Evolutionary conservation across 2,113 vertebrate species (phyloP).

Genomic region (Serilophus lunatus): DNA sequence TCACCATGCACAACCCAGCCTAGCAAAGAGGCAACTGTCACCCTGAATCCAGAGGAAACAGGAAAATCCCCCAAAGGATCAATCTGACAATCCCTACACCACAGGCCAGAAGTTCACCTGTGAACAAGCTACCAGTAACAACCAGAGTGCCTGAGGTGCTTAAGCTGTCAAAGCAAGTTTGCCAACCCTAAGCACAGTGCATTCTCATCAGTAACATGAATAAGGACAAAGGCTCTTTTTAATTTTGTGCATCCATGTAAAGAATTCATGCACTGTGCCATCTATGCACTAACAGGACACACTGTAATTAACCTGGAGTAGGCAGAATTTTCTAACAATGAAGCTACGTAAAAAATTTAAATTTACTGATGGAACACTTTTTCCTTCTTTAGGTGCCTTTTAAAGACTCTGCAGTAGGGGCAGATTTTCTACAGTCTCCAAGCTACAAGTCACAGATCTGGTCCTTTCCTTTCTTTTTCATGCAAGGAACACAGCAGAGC

Average conservation of each 20-base stretch:
- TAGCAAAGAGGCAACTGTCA: neutral
- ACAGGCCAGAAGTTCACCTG: neutral
- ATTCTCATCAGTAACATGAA: neutral
- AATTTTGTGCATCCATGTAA: neutral
- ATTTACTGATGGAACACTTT: neutral
- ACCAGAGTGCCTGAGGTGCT: neutral
- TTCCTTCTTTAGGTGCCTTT: neutral
- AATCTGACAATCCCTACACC: neutral
- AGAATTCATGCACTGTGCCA: neutral
- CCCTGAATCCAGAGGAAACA: neutral
- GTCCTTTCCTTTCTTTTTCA: neutral
- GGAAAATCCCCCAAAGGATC: neutral
- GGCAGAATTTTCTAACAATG: neutral
- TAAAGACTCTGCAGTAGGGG: neutral
- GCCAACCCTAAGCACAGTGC: accelerated
- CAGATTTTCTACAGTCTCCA: neutral
- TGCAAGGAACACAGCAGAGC: neutral
- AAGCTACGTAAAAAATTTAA: neutral
- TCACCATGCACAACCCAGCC: neutral
- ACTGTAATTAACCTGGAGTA: neutral
- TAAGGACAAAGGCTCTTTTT: neutral
- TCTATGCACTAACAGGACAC: neutral
- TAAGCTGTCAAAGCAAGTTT: neutral
- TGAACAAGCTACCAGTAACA: neutral
- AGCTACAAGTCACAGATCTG: neutral